A percentile compares a stretch with the other conserved stretches of the same genome.
Conservation (phyloP, 2,888 invertebrate genomes). For the Desoria tigrina region DNA sequence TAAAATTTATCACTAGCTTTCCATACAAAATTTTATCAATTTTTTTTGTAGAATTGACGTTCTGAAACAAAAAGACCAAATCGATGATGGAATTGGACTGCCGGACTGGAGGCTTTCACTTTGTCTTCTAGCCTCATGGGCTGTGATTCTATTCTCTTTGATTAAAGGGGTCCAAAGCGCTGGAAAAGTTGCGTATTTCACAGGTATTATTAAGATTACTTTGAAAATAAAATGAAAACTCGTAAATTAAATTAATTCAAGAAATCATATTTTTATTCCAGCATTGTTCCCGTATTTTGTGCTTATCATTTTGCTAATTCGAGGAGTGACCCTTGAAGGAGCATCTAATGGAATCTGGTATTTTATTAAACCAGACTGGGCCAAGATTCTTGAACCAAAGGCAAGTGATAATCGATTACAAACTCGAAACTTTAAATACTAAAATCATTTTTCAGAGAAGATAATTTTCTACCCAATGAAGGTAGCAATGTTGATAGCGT, state of each 20-base stretch:
- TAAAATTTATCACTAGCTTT: too few relatives aligned
- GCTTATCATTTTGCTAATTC: conserved; percentile 64
- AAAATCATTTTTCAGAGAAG: too few relatives aligned
- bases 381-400: not conserved
- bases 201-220: too few relatives aligned
- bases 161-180: conserved; percentile 74
- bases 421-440: not conserved
- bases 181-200: conserved; percentile 57
- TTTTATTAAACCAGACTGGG: conserved; percentile 9
- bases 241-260: not conserved
- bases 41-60: conserved; percentile 60
- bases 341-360: not conserved
- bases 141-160: conserved; percentile 69
- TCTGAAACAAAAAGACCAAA: conserved; percentile 60
- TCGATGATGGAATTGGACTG: conserved; percentile 62
- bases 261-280: conserved; percentile 6
- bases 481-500: too few relatives aligned
- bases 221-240: too few relatives aligned
- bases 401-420: not conserved
- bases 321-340: not conserved
- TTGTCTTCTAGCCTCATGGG: conserved; percentile 64
- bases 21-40: conserved; percentile 37
- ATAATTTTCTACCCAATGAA: too few relatives aligned
- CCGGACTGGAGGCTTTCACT: conserved; percentile 62
- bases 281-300: conserved; percentile 82